Evolutionary conservation across 2,888 invertebrate genomes (phyloP).

Genomic region (Drosophila tanythrix): DNA sequence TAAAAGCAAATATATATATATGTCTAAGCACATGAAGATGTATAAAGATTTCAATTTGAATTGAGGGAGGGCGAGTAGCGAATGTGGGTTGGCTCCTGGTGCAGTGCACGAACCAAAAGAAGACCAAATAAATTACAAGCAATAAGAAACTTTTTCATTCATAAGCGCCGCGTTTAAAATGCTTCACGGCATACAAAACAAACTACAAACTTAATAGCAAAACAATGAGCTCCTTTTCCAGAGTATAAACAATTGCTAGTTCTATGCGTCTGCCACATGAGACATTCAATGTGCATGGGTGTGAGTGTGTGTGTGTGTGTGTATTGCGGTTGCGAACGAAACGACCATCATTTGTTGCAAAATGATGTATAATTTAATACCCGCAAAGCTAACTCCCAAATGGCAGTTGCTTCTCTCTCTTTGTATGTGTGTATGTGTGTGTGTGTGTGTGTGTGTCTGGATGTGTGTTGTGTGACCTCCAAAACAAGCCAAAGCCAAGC

Average conservation of each 20-base stretch:
- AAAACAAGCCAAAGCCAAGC: slow-evolving; percentile 73
- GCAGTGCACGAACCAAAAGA: neutral
- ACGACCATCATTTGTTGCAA: slow-evolving; percentile 82
- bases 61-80: neutral
- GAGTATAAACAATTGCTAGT: slow-evolving; percentile 59
- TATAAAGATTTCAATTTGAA: neutral
- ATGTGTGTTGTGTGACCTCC: slow-evolving; percentile 64
- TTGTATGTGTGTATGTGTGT: slow-evolving; percentile 10
- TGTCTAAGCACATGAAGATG: neutral
- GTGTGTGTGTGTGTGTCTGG: slow-evolving; percentile 27
- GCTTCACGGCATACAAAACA: slow-evolving; percentile 1
- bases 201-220: slow-evolving; percentile 37
- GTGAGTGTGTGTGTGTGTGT: neutral
- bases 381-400: slow-evolving; percentile 82
- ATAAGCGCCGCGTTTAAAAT: slow-evolving; percentile 5
- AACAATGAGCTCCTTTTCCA: slow-evolving; percentile 37
- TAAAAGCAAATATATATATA: neutral
- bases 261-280: slow-evolving; percentile 53
- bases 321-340: slow-evolving; percentile 56
- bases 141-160: neutral
- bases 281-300: slow-evolving; percentile 34
- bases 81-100: neutral
- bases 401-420: slow-evolving; percentile 48
- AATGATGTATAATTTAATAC: slow-evolving; percentile 82
- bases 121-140: neutral